Conservation (phyloP, 2,113 vertebrate species). For the Noturus placidus region DNA sequence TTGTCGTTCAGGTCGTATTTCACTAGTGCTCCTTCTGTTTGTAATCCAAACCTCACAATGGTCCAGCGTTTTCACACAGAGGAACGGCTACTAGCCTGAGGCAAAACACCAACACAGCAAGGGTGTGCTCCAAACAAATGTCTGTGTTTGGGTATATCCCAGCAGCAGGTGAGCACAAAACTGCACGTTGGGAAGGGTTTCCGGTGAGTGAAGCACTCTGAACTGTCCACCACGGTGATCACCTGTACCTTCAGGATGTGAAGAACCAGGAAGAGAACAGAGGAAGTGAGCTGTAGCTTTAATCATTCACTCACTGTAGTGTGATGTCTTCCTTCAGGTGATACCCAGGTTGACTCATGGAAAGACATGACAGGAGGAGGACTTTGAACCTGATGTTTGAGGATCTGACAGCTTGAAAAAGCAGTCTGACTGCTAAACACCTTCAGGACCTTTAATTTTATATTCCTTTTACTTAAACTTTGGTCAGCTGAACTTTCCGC, state of each 20-base stretch:
- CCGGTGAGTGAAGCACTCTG: background rate
- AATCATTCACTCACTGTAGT: background rate
- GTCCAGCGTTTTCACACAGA: slow-evolving; percentile 21
- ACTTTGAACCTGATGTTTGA: slow-evolving; percentile 18
- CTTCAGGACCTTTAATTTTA: slow-evolving; percentile 11
- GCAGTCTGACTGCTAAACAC: background rate
- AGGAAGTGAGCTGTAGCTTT: background rate
- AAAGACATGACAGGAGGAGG: background rate
- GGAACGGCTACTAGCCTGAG: background rate
- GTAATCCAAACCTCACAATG: slow-evolving; percentile 75
- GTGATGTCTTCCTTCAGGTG: slow-evolving; percentile 16
- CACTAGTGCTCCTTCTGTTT: slow-evolving; percentile 72
- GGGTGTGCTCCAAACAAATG: background rate
- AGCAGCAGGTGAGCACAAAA: slow-evolving; percentile 40
- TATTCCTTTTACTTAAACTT: background rate
- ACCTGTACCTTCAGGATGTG: background rate
- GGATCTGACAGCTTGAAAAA: background rate
- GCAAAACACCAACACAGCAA: background rate
- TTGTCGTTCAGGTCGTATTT: slow-evolving; percentile 77
- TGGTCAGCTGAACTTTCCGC: slow-evolving; percentile 4
- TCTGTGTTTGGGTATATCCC: slow-evolving; percentile 38
- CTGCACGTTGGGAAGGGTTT: background rate
- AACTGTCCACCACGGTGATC: background rate
- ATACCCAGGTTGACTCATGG: slow-evolving; percentile 23
- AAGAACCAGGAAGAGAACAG: background rate